Conservation (phyloP, 2,113 vertebrate species). For the Erythrolamprus reginae region DNA sequence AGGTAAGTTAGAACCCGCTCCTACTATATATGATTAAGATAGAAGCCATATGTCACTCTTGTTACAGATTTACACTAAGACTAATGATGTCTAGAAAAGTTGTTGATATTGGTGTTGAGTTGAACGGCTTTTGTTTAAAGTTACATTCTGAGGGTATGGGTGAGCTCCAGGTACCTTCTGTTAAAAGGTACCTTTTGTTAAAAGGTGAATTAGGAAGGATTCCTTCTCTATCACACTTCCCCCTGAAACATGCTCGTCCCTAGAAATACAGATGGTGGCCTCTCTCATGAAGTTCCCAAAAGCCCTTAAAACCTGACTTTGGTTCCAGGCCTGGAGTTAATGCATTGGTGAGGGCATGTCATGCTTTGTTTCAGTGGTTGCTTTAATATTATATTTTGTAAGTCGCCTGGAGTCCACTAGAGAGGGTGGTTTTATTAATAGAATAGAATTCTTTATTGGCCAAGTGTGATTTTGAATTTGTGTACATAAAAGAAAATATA, state of each 20-base stretch:
- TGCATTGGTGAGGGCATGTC: not conserved
- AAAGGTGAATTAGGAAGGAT: not conserved
- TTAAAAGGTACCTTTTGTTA: not conserved
- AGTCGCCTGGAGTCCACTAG: not conserved
- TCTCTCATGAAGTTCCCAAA: not conserved
- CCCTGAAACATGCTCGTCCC: not conserved
- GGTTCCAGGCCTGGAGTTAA: too few relatives aligned
- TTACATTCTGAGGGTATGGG: not conserved
- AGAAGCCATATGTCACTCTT: not conserved
- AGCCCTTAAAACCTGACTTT: not conserved
- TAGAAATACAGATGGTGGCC: not conserved
- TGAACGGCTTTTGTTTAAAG: not conserved
- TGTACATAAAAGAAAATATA: too few relatives aligned
- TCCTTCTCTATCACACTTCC: not conserved
- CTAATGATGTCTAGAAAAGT: not conserved
- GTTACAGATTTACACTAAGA: not conserved
- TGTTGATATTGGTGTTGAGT: not conserved
- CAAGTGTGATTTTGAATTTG: too few relatives aligned
- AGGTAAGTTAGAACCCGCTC: too few relatives aligned
- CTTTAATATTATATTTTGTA: not conserved
- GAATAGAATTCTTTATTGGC: too few relatives aligned
- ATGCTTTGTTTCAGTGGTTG: not conserved
- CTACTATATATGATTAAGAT: too few relatives aligned
- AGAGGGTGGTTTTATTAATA: not conserved
- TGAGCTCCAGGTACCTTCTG: not conserved